phyloP scores from a whole-genome alignment of 2,113 vertebrate species.

The Ahaetulla prasina region DNA sequence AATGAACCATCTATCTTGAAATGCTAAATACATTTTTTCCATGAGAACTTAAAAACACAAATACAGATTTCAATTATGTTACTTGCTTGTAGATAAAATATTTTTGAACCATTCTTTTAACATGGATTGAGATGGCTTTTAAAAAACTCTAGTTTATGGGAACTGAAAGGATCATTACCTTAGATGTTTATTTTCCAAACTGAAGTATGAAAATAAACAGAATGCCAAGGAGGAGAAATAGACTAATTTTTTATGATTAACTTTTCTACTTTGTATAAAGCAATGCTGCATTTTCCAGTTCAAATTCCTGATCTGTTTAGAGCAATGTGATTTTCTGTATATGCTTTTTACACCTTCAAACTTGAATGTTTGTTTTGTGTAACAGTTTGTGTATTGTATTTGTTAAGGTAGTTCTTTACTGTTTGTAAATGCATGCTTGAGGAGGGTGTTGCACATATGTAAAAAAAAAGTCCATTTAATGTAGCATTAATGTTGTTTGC shows the following conservation, averaged over 20 bases:
- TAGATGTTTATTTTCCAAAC: not conserved
- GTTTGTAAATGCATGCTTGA: constrained; percentile 14
- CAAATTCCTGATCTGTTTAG: constrained; percentile 46
- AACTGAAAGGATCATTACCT: constrained; percentile 37
- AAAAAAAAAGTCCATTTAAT: constrained; percentile 14
- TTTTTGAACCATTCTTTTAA: constrained; percentile 38
- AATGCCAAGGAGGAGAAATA: constrained; percentile 44
- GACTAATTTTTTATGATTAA: constrained; percentile 64
- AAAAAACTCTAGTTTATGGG: constrained; percentile 46
- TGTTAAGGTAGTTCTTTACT: constrained; percentile 20
- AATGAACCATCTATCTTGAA: not conserved
- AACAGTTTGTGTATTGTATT: constrained; percentile 35
- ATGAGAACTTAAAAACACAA: constrained; percentile 1
- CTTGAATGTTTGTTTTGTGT: constrained; percentile 47
- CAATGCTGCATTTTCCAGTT: constrained; percentile 64
- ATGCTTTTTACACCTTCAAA: constrained; percentile 55
- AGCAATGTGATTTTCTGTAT: constrained; percentile 49
- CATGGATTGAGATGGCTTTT: not conserved
- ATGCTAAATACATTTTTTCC: not conserved
- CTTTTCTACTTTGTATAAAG: constrained; percentile 64
- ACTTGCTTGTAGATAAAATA: constrained; percentile 15
- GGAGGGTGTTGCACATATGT: not conserved
- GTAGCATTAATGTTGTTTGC: constrained; percentile 1
- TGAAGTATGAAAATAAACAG: constrained; percentile 25
- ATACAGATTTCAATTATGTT: constrained; percentile 21